Evolutionary conservation across 1,140 invertebrate species (phyloP).

Genomic region (Brachionus koreanus): DNA sequence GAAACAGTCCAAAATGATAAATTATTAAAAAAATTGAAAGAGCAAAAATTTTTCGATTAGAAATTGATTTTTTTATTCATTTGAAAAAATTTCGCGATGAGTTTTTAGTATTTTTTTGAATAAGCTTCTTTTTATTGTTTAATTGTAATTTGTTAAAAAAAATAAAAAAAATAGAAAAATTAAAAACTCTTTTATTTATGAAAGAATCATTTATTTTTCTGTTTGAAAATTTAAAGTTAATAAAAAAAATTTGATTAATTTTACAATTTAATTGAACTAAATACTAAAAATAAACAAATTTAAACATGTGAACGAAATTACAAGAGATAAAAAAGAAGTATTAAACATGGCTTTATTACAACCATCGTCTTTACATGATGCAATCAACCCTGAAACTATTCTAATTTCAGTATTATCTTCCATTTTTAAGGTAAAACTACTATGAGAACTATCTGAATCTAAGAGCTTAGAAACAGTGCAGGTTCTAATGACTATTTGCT

Average conservation of each 20-base stretch:
- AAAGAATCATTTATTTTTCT: too few species aligned
- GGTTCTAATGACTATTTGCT: slow-evolving; percentile 40
- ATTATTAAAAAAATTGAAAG: too few species aligned
- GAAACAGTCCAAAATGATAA: too few species aligned
- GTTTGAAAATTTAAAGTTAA: not conserved
- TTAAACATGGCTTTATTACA: slow-evolving; percentile 10
- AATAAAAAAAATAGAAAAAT: too few species aligned
- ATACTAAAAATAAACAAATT: not conserved
- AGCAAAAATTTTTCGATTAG: too few species aligned
- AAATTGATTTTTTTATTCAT: too few species aligned
- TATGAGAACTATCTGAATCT: slow-evolving; percentile 42
- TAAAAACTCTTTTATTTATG: not conserved
- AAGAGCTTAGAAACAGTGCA: slow-evolving; percentile 33
- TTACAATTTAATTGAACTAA: not conserved
- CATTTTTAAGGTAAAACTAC: slow-evolving; percentile 31
- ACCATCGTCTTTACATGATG: slow-evolving; percentile 44
- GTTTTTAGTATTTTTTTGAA: too few species aligned
- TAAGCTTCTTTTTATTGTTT: too few species aligned
- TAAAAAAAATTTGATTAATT: not conserved
- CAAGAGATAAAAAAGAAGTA: not conserved
- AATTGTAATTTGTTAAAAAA: too few species aligned
- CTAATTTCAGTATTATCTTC: slow-evolving; percentile 15
- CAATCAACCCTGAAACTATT: slow-evolving; percentile 36
- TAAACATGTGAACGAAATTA: not conserved
- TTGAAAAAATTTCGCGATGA: too few species aligned